Evolutionary conservation across 2,888 invertebrate genomes (phyloP), one percentile per base, ranked within the genome.

Genomic region (Cremastinae sp.): DNA sequence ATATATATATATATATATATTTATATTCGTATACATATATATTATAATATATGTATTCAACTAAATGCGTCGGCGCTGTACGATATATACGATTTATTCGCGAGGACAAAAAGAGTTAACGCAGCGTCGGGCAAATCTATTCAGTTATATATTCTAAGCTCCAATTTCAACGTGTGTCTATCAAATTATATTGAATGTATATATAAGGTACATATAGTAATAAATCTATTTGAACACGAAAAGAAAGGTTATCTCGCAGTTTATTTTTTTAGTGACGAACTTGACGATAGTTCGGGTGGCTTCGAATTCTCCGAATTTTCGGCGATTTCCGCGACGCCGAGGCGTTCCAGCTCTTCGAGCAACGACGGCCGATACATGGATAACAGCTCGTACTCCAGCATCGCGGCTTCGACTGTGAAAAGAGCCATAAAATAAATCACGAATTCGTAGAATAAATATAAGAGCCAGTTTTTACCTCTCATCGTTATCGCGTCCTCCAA

Each of bases 401-500:
- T 77, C 4, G 81, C 83, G 12, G 80, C 82, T 14, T 83, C 79
- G n/a, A 80, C 86, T 86, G 47, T 43, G 74, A 69, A 0, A 16
- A 8, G 7, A 43, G 28, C 16, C 7, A 10, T 14, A 53, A n/a
- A 3, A n/a, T 8, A 7, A 14, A 1, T 28, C 2, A 28, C 28
- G 20, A 22, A 41, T 16, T 22, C 7, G 5, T 20, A 51, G 4
- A 20, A 22, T 2, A 9, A 47, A 1, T 22, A 79, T 79, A 14
- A 54, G 3, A 28, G n/a, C 8, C 36, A 4, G 38, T 36, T 56
- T 38, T n/a, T 65, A 85, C 85, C 77, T 72, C 85, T 79, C 80
- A 84, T 69, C 43, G 78, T 81, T 34, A 81, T 75, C 14, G 84
- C 77, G 49, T 79, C 74, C 36, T 87, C 85, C 8, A 84, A 53